Base-by-base conservation (phyloP, 2,888 invertebrate genomes). In the Prosopocoilus inquinatus region DNA sequence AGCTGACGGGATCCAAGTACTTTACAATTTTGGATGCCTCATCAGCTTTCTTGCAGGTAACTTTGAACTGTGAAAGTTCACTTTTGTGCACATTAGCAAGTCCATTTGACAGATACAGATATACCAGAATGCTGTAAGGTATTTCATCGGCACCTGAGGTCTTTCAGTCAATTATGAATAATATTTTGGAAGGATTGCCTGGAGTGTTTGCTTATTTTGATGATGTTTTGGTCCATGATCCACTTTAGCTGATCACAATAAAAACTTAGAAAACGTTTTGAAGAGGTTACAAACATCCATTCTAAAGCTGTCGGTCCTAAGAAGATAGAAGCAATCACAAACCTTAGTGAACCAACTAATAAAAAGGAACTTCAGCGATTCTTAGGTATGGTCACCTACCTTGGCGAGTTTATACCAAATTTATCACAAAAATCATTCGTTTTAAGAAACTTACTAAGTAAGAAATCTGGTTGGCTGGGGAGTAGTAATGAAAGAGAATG, bases 41-140 rank as follows among this genome's bases (percentile, higher is more conserved):
- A 33, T 20, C 53, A 34, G 60, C 55, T 3, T 62, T 64, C 48
- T 57, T 57, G 32, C 63, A 62, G 47, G 52, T 62, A 8, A 55
- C 59, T 11, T 51, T 62, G 7, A 56, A 55, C 33, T 47, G 60
- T 43, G 48, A 60, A 51, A 63, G 61, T 46, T 38, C 59, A 13
- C 50, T 47, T 47, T 45, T 63, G 1, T 62, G 62, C 45, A 62
- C 59, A 9, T 54, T 60, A 9, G 48, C 47, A 15, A 62, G 60
- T 11, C 56, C 56, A 1, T 61, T 58, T 44, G 58, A 59, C 8
- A 47, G 58, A 28, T 63, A 58, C 28, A 34, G 56, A 32, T 53
- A 50, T 44, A 9, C n/a, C 11, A 11, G 50, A n/a, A 12, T 50
- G 35, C 49, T 49, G 1, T n/a, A n/a, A n/a, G n/a, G n/a, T n/a